phyloP scores from a whole-genome alignment of 2,113 vertebrate species.

The Archilochus colubris region DNA sequence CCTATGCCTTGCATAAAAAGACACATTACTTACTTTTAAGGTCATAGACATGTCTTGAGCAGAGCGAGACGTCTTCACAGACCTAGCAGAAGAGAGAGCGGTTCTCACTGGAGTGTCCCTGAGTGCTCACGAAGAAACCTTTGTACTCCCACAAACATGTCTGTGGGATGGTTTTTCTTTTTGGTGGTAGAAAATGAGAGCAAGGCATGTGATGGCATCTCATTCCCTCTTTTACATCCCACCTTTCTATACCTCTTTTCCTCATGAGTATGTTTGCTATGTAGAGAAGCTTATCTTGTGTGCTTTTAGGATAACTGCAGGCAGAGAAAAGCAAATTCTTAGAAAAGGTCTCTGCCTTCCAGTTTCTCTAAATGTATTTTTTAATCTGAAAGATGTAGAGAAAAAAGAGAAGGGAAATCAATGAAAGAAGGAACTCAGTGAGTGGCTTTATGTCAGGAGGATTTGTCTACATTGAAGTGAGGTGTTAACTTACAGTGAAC shows the following conservation, averaged over 20 bases:
- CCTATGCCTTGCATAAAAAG: background rate
- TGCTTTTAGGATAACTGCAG: background rate
- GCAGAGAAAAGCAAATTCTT: background rate
- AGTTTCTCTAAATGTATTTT: background rate
- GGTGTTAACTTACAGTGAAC: background rate
- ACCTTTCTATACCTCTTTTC: background rate
- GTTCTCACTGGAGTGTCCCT: background rate
- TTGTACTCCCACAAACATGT: background rate
- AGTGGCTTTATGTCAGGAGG: background rate
- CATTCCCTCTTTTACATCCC: background rate
- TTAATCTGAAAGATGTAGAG: background rate
- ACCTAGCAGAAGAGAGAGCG: background rate
- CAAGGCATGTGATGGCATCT: background rate
- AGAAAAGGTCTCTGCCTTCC: background rate
- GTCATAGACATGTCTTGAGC: background rate
- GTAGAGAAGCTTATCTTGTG: background rate
- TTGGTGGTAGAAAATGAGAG: background rate
- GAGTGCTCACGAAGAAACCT: background rate
- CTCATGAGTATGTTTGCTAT: background rate
- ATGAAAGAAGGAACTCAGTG: background rate
- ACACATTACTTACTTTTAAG: background rate
- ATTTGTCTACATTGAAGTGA: background rate
- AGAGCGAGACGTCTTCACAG: background rate
- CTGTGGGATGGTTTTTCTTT: background rate
- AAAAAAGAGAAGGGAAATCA: background rate